These are phyloP conservation scores for Lagria hirta DNA, from an alignment of 2,888 invertebrate species.

Conservation along the genomic window DNA sequence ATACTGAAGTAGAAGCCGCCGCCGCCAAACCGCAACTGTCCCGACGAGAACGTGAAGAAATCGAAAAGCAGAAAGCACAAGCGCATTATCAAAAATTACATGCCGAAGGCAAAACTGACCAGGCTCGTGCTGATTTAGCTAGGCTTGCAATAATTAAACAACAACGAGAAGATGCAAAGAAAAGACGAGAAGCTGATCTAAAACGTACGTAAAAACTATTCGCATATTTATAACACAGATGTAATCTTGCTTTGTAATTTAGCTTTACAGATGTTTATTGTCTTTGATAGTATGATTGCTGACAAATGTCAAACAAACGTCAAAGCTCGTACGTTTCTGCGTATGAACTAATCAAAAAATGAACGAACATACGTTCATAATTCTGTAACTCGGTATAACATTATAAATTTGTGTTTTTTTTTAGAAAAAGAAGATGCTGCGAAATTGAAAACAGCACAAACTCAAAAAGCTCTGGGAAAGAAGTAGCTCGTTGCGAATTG, in stretches of 20 bases:
- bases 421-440: constrained; percentile 63
- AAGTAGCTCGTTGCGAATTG: constrained; percentile 41
- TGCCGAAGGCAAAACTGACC: constrained; percentile 93
- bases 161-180: constrained; percentile 94
- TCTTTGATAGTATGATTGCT: no score
- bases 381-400: no score
- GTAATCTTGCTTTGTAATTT: not conserved
- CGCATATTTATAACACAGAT: no score
- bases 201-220: constrained; percentile 58
- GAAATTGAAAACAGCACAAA: constrained; percentile 62
- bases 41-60: constrained; percentile 81
- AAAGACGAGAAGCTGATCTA: constrained; percentile 82
- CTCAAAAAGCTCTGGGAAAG: constrained; percentile 65
- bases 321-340: no score
- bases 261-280: not conserved
- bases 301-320: no score
- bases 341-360: no score
- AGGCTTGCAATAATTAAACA: constrained; percentile 91
- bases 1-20: constrained; percentile 52
- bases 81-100: constrained; percentile 91
- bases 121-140: constrained; percentile 92
- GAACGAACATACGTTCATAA: no score
- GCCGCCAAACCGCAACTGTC: constrained; percentile 77
- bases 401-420: constrained; percentile 36
- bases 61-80: constrained; percentile 87